These are phyloP conservation scores for Syngnathus typhle DNA, from an alignment of 2,113 vertebrate genomes.

Conservation along the genomic window DNA sequence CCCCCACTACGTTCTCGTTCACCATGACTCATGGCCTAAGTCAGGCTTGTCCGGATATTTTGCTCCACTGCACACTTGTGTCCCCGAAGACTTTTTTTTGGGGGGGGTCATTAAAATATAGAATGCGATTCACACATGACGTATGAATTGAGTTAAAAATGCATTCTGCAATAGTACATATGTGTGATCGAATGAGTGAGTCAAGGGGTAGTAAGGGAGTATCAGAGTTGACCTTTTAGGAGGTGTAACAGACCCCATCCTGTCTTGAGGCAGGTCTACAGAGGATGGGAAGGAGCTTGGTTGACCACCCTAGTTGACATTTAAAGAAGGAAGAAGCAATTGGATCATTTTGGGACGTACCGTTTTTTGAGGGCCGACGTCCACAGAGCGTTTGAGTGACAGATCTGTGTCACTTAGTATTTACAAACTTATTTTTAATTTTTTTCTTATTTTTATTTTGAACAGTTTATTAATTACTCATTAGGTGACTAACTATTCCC, in stretches of 20 bases:
- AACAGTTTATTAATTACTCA: too few relatives aligned
- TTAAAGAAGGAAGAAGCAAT: slow-evolving; percentile 5
- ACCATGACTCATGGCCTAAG: slow-evolving; percentile 41
- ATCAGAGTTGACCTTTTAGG: slow-evolving; percentile 22
- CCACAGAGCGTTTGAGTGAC: too few relatives aligned
- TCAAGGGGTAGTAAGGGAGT: not conserved
- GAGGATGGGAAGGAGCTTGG: not conserved
- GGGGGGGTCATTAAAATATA: too few relatives aligned
- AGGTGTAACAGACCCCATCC: slow-evolving; percentile 10
- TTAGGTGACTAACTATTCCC: too few relatives aligned
- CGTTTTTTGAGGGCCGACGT: not conserved
- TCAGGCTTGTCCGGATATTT: slow-evolving; percentile 34
- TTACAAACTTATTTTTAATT: too few relatives aligned
- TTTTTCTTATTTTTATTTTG: too few relatives aligned
- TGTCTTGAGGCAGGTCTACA: slow-evolving; percentile 6
- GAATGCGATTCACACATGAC: slow-evolving; percentile 1
- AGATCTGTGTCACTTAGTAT: too few relatives aligned
- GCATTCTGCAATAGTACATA: not conserved
- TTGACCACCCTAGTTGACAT: slow-evolving; percentile 1
- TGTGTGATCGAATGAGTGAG: slow-evolving; percentile 5
- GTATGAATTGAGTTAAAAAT: not conserved
- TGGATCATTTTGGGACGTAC: not conserved
- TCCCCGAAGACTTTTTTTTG: slow-evolving; percentile 12
- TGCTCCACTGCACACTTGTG: slow-evolving; percentile 34
- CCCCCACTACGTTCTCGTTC: slow-evolving; percentile 6